Base-by-base conservation (phyloP, 2,113 vertebrate species). In the Diglossa brunneiventris region DNA sequence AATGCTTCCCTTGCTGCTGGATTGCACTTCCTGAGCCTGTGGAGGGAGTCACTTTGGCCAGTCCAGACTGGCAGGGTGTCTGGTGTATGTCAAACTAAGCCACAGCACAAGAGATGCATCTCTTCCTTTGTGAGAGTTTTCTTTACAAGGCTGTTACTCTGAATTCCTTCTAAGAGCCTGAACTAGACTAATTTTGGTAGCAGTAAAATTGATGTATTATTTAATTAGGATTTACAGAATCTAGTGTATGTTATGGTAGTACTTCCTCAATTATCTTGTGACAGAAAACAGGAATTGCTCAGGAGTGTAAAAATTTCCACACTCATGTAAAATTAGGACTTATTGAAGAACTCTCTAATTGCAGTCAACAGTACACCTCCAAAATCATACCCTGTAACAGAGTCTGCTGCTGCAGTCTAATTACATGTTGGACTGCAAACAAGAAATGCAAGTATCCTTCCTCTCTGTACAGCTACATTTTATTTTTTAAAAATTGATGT, bases 21-120 rank as follows among this genome's bases (percentile, higher is more conserved):
- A 41, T 49, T 63, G 37, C 37, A 10, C 0, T 0, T 14, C 55
- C 44, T 2, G 1, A 77, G n/a, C 50, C 74, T 15, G 31, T 7
- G 46, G 13, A 84, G n/a, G 8, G 31, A 76, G 20, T 42, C 13
- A 33, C 39, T 62, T 9, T 69, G 41, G 53, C 46, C 68, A 39
- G 0, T 46, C 19, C 79, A 74, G 64, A 74, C 13, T 27, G 53
- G 30, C 56, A 49, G 20, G 27, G 41, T 7, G 14, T 58, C 58
- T 42, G 35, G 31, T 42, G 14, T 42, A 24, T 2, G 10, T 56
- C 83, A 79, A 58, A 78, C 13, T 20, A 17, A 76, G 30, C 23
- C 56, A 70, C 28, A 22, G 46, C 41, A n/a, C 31, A 39, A 24
- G 52, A 67, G 39, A 55, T 23, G 22, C 33, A 33, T 18, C 30